Evolutionary conservation across 2,113 vertebrate species (phyloP), one percentile per base, ranked within the genome.

Genomic region (Leucopternis melanops): DNA sequence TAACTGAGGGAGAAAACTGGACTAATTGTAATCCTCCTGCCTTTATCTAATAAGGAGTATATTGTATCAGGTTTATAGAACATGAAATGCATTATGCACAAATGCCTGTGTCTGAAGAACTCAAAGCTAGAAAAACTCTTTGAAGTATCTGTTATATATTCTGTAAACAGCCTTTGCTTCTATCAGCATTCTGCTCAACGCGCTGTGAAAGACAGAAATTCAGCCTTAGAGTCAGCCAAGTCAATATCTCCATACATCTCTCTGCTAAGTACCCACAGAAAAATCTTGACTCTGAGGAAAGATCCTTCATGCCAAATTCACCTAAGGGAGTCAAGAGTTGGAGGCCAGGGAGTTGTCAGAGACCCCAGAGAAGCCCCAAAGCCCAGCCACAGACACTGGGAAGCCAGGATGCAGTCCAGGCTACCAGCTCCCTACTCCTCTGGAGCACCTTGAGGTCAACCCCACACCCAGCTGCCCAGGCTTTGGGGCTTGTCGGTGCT

Each of bases 61-160:
- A 91, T 65, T 80, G 67, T 91, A 81, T 82, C 49, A n/a, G 59
- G n/a, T 94, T 96, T 94, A 74, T 88, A 88, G 89, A 73, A 94
- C 87, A 66, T 88, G 67, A 92, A 92, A 97, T 91, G 91, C 50
- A 83, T 90, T 95, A 95, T 93, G 75, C 91, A 91, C 84, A 94
- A 90, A 97, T 90, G 66, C 67, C 47, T 88, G 38, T 66, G 79
- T 73, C 95, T 94, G 91, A 78, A 93, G 71, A 88, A 95, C 81
- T 96, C 87, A 97, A 96, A 95, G 95, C 87, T 57, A 82, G 74
- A 72, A 94, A 77, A 95, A 55, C n/a, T 91, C 95, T 97, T 96
- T 97, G 95, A 95, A 94, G 94, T 96, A 65, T 73, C 73, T 85
- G 67, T 95, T 97, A 88, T 66, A 94, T 90, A 97, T 94, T 97